Percentiles rank a stretch among this genome's conserved stretches.
These are phyloP conservation scores for Hippocampus mohnikei DNA, from an alignment of 2,113 vertebrate species.

Conservation along the genomic window DNA sequence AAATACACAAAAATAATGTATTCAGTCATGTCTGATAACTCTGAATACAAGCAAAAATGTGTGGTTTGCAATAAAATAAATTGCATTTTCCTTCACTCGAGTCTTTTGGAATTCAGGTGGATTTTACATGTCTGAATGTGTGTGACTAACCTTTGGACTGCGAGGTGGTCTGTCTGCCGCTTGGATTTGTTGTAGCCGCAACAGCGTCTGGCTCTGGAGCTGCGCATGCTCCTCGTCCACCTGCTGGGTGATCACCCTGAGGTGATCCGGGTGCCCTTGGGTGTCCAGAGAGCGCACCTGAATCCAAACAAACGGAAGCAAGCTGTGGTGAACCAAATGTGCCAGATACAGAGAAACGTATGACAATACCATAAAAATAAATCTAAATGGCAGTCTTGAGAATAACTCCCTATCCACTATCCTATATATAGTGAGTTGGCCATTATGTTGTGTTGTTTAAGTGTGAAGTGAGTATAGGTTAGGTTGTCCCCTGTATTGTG, in stretches of 20 bases:
- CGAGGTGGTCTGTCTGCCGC: constrained; percentile 72
- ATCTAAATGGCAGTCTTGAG: neutral
- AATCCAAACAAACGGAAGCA: constrained; percentile 3
- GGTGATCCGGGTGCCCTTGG: constrained; percentile 93
- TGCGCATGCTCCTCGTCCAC: constrained; percentile 90
- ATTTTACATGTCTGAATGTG: neutral
- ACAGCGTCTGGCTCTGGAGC: constrained; percentile 78
- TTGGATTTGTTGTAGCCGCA: constrained; percentile 82
- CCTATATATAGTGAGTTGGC: neutral
- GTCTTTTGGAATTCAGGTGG: neutral
- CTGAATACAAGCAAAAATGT: neutral
- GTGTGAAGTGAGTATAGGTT: too few relatives aligned
- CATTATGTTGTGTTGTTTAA: neutral
- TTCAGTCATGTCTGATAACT: neutral
- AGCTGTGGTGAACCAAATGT: neutral
- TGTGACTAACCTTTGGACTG: constrained; percentile 80
- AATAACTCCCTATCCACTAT: neutral
- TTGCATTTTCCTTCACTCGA: too few relatives aligned
- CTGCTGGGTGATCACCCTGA: constrained; percentile 97
- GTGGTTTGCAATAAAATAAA: neutral
- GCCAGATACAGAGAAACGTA: neutral
- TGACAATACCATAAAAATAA: neutral
- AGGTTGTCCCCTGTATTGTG: too few relatives aligned
- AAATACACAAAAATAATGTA: neutral
- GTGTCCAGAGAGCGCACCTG: constrained; percentile 91